Evolutionary conservation across 2,797 vertebrate genomes (phyloP).

Genomic region (Coreius guichenoti): DNA sequence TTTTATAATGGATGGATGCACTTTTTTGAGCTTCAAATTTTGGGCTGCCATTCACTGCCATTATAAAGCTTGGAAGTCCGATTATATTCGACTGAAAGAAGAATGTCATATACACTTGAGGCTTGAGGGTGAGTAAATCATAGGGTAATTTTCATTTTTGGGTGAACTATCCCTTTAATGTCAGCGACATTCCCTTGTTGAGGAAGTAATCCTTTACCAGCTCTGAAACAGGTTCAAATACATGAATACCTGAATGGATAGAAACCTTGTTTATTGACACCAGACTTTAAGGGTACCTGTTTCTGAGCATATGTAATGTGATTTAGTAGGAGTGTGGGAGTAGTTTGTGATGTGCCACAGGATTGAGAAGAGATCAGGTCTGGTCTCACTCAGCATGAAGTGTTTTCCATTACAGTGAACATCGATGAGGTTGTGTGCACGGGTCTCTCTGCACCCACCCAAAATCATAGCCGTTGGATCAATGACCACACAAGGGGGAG

Average conservation of each 20-base stretch:
- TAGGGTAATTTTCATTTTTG: too few relatives aligned
- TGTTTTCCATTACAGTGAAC: slow-evolving; percentile 75
- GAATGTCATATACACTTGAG: too few relatives aligned
- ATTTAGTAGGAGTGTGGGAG: slow-evolving; percentile 61
- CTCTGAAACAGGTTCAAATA: slow-evolving; percentile 34
- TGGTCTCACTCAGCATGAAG: slow-evolving; percentile 60
- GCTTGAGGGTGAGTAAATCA: too few relatives aligned
- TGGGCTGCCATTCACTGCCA: too few relatives aligned
- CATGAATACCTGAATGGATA: slow-evolving; percentile 47
- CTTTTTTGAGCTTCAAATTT: too few relatives aligned
- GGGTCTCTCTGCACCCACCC: slow-evolving; percentile 59
- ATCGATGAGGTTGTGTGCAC: slow-evolving; percentile 67
- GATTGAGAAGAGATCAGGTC: slow-evolving; percentile 69
- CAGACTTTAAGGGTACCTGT: slow-evolving; percentile 65
- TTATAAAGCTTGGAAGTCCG: too few relatives aligned
- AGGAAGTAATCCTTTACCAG: slow-evolving; percentile 16
- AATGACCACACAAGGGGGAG: slow-evolving; percentile 68
- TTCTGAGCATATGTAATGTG: slow-evolving; percentile 69
- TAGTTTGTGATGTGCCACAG: slow-evolving; percentile 46
- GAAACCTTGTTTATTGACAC: slow-evolving; percentile 75
- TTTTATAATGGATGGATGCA: too few relatives aligned
- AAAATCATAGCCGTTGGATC: slow-evolving; percentile 72
- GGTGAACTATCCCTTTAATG: too few relatives aligned
- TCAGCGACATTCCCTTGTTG: background rate
- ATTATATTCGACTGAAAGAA: too few relatives aligned